These are phyloP conservation scores for Symphodus melops DNA, from an alignment of 2,113 vertebrate genomes.

Conservation along the genomic window DNA sequence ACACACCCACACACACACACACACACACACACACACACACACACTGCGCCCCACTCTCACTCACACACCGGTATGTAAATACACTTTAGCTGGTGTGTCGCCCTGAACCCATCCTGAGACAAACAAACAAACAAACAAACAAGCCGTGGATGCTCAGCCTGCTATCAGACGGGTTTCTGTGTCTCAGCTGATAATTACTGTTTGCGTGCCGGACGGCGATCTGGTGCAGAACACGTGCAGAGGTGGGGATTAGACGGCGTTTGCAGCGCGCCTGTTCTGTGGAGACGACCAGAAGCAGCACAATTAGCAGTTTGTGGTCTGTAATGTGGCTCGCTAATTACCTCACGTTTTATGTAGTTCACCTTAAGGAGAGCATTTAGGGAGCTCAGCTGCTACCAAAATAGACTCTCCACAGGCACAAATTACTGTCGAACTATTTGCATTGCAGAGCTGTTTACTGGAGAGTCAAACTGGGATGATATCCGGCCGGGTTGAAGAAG, in stretches of 20 bases:
- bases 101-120: not conserved
- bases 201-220: constrained; percentile 45
- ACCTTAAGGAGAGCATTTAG: constrained; percentile 68
- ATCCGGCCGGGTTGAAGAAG: not conserved
- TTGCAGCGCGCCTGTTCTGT: constrained; percentile 47
- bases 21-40: constrained; percentile 33
- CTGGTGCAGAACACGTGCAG: constrained; percentile 18
- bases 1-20: constrained; percentile 66
- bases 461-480: not conserved
- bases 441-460: constrained; percentile 53
- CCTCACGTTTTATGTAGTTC: constrained; percentile 73
- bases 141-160: too few relatives aligned
- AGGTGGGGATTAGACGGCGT: constrained; percentile 36
- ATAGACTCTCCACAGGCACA: constrained; percentile 57
- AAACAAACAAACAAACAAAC: constrained; percentile 18
- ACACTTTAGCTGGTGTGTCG: constrained; percentile 37
- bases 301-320: constrained; percentile 73
- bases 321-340: constrained; percentile 68
- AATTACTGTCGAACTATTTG: constrained; percentile 59
- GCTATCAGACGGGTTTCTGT: constrained; percentile 55
- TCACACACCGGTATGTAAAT: constrained; percentile 57
- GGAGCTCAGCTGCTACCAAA: constrained; percentile 54
- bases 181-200: constrained; percentile 61
- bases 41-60: constrained; percentile 30
- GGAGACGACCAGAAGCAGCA: constrained; percentile 63